Conservation (phyloP, 2,888 invertebrate genomes). For the Serrognathus titanus region DNA sequence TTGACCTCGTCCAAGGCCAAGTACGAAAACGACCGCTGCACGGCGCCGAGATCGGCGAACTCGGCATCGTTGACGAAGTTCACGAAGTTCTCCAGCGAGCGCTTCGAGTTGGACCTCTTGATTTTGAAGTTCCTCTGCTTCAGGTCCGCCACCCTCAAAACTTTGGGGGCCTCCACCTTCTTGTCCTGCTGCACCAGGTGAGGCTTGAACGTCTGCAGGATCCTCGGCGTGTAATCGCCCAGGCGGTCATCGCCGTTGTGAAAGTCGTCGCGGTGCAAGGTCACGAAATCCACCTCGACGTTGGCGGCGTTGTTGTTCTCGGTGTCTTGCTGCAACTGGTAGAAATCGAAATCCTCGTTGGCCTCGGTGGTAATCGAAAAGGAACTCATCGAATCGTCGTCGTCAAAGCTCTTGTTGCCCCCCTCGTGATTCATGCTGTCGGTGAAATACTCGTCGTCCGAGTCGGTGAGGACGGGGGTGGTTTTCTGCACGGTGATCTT, state of each 20-base stretch:
- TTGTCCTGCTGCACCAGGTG: conserved; percentile 6
- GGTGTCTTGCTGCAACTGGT: conserved; percentile 44
- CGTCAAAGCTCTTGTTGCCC: conserved; percentile 43
- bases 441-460: conserved; percentile 43
- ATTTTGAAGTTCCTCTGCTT: conserved; percentile 31
- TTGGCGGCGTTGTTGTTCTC: conserved; percentile 7
- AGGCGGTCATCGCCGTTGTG: not conserved
- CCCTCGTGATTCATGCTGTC: conserved; percentile 46
- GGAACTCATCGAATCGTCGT: conserved; percentile 42
- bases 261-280: conserved; percentile 9
- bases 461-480: conserved; percentile 23
- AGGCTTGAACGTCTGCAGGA: conserved; percentile 12
- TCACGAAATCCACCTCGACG: not conserved
- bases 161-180: conserved; percentile 1
- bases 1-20: conserved; percentile 37
- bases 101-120: conserved; percentile 42
- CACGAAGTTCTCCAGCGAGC: conserved; percentile 44
- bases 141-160: conserved; percentile 5
- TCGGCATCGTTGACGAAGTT: conserved; percentile 35
- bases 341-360: conserved; percentile 63
- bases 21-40: conserved; percentile 43
- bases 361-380: conserved; percentile 62
- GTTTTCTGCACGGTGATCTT: conserved; percentile 14
- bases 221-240: not conserved
- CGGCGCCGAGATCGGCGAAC: conserved; percentile 15